phyloP scores from a whole-genome alignment of 2,888 invertebrate genomes.

The Psylliodes chrysocephalus region DNA sequence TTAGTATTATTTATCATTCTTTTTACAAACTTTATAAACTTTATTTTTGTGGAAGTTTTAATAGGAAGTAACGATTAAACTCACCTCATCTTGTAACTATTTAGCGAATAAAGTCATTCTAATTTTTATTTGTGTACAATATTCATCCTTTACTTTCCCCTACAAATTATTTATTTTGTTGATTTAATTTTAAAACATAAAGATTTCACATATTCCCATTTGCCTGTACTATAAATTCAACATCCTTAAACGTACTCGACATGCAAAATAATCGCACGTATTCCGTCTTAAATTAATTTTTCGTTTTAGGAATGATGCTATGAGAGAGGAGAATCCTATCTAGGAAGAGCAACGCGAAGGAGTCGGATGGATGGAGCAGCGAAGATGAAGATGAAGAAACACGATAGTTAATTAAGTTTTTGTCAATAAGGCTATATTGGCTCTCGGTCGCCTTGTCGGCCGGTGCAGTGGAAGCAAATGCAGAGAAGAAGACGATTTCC shows the following conservation, averaged over 20 bases:
- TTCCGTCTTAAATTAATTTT: conserved; percentile 13
- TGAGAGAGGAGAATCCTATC: too few species aligned
- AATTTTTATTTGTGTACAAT: too few species aligned
- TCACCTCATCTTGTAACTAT: too few species aligned
- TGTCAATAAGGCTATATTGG: conserved; percentile 46
- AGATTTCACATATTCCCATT: too few species aligned
- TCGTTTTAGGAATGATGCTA: conserved; percentile 38
- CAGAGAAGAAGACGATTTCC: conserved; percentile 52
- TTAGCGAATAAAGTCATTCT: too few species aligned
- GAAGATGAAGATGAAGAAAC: conserved; percentile 29
- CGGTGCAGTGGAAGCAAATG: conserved; percentile 13
- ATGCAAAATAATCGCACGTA: conserved; percentile 29
- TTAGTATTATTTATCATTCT: too few species aligned
- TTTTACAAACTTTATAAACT: too few species aligned
- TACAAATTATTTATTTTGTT: too few species aligned
- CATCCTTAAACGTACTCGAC: not conserved
- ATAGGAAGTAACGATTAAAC: too few species aligned
- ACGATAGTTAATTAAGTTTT: conserved; percentile 44
- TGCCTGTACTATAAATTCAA: not conserved
- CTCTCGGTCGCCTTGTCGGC: conserved; percentile 50
- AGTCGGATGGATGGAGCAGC: conserved; percentile 19
- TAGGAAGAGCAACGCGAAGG: conserved; percentile 17
- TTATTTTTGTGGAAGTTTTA: too few species aligned
- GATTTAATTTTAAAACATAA: too few species aligned
- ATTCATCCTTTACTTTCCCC: too few species aligned